Conservation (phyloP, 2,888 invertebrate genomes). For the Eupithecia vulgata region DNA sequence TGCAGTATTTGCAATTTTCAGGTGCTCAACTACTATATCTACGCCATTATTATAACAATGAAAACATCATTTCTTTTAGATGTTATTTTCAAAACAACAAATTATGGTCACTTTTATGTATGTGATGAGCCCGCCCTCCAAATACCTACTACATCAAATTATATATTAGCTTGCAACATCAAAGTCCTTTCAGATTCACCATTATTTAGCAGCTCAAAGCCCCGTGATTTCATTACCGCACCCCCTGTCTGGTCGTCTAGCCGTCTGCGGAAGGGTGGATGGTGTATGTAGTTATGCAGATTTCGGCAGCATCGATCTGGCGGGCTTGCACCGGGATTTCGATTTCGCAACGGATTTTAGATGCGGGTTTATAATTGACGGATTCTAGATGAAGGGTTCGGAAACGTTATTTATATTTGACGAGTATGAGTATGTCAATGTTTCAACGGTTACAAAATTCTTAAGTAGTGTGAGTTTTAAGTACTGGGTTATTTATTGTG, state of each 20-base stretch:
- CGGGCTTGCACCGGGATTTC: background rate
- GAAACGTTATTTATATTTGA: background rate
- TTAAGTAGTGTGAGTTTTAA: too few relatives aligned
- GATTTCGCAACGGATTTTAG: background rate
- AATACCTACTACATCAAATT: background rate
- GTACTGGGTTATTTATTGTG: too few relatives aligned
- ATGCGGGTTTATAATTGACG: background rate
- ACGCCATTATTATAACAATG: background rate
- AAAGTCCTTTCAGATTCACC: background rate
- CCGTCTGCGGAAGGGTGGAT: constrained; percentile 49
- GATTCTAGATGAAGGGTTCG: background rate
- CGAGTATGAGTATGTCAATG: background rate
- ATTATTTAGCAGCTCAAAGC: constrained; percentile 19
- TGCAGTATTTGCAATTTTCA: background rate
- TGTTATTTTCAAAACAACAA: background rate
- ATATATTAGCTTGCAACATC: background rate
- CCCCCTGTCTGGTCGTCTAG: constrained; percentile 56
- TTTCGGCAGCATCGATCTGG: constrained; percentile 15
- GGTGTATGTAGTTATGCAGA: constrained; percentile 31
- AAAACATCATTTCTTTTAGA: background rate
- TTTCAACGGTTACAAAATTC: background rate
- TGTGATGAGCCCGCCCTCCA: background rate
- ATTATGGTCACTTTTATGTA: background rate
- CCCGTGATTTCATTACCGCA: constrained; percentile 55
- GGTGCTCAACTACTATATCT: background rate